Conservation (phyloP, 2,888 invertebrate genomes). For the Cactoblastis cactorum region DNA sequence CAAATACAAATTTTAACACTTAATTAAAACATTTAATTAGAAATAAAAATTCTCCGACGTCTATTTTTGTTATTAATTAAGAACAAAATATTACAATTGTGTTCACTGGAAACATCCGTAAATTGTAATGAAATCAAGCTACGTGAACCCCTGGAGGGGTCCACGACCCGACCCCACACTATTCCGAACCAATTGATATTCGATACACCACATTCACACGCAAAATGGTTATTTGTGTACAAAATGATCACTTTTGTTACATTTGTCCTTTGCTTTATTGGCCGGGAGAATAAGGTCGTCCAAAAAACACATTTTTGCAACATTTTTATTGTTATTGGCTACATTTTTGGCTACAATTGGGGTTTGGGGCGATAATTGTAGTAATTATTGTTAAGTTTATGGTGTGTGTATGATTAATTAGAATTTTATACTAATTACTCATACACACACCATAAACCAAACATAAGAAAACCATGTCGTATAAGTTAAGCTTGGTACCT, state of each 20-base stretch:
- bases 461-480: too few relatives aligned
- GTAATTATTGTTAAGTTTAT: constrained; percentile 19
- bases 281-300: constrained; percentile 50
- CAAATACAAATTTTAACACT: too few relatives aligned
- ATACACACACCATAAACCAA: too few relatives aligned
- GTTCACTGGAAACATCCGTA: too few relatives aligned
- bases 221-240: constrained; percentile 65
- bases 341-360: constrained; percentile 15
- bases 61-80: too few relatives aligned
- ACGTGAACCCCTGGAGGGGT: background rate
- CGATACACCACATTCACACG: constrained; percentile 73
- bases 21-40: too few relatives aligned
- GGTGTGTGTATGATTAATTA: background rate
- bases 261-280: constrained; percentile 51
- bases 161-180: constrained; percentile 23
- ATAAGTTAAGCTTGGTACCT: too few relatives aligned
- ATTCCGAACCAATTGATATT: constrained; percentile 65
- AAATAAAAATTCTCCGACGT: too few relatives aligned
- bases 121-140: background rate
- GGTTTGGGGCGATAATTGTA: constrained; percentile 17
- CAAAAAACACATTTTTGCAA: constrained; percentile 24
- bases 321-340: constrained; percentile 18
- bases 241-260: constrained; percentile 56
- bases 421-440: background rate
- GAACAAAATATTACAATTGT: too few relatives aligned